Base-by-base conservation (phyloP, 2,113 vertebrate species). In the Microcebus murinus region DNA sequence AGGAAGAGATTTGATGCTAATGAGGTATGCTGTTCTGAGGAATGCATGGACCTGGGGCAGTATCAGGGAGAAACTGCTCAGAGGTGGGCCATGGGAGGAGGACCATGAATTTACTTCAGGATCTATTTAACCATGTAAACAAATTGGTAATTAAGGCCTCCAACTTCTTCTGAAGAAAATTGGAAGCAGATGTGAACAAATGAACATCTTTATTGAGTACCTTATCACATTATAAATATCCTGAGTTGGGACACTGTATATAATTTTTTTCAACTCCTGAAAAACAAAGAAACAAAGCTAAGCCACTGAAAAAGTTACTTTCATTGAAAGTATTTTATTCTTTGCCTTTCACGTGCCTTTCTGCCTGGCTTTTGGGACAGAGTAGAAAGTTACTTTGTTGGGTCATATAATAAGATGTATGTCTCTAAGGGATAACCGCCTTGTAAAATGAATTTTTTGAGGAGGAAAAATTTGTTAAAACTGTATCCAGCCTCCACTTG, bases 91-190 rank as follows among this genome's bases (percentile, higher is more conserved):
- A 0, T 13, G 27, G 17, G 31, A n/a, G 4, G 31, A 57, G 63
- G 23, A 50, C 67, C 6, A 0, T 23, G 20, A 29, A 29, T 48
- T 77, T 8, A 6, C 39, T 92, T 82, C 2, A 67, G 59, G 15
- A 42, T 79, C 81, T 52, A 18, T 87, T 80, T 88, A 84, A 45
- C 27, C 9, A n/a, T 59, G 68, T 34, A 57, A 86, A 68, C 61
- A 76, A 36, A 80, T 76, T 39, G 8, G n/a, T 91, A 67, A 61
- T 77, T 67, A 86, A 59, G 13, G 52, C 59, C 18, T 90, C 15
- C 77, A 68, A 18, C 52, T 94, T 74, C 36, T 36, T 84, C 83
- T 89, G 73, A 91, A 89, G 61, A 88, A 82, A 91, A 91, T 79
- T 93, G 79, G 82, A 59, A 89, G 25, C 39, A 90, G 50, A 59